Conservation (phyloP, 2,888 invertebrate species). For the Drosophila anceps region DNA sequence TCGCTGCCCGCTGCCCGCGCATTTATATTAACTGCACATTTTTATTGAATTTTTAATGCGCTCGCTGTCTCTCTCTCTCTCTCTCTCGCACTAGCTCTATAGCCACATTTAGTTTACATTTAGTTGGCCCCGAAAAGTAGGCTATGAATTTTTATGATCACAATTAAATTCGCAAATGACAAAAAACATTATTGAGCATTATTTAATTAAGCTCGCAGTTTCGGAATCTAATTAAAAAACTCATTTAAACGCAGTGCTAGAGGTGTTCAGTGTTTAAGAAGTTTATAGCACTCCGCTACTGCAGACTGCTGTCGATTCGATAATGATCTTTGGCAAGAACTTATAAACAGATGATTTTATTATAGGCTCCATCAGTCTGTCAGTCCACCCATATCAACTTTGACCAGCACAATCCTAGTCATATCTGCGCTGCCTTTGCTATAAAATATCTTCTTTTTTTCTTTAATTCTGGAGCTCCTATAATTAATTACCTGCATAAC, state of each 20-base stretch:
- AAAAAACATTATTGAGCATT: slow-evolving; percentile 36
- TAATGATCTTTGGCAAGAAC: neutral
- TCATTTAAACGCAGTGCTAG: neutral
- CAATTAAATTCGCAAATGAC: slow-evolving; percentile 48
- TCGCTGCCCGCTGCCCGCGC: neutral
- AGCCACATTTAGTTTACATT: slow-evolving; percentile 25
- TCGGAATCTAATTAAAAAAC: slow-evolving; percentile 43
- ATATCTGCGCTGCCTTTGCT: neutral
- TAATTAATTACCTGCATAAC: neutral
- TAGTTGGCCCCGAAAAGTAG: slow-evolving; percentile 47
- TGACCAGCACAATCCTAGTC: too few relatives aligned
- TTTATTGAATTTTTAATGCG: slow-evolving; percentile 72
- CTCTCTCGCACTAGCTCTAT: neutral
- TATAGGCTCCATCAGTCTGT: too few relatives aligned
- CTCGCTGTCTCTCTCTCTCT: neutral
- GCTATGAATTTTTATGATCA: slow-evolving; percentile 58
- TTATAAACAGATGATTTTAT: neutral
- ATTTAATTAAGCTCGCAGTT: slow-evolving; percentile 23
- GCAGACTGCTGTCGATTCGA: too few relatives aligned
- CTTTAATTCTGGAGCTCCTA: too few relatives aligned
- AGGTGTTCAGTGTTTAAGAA: neutral
- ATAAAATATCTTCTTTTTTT: neutral
- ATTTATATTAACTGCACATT: slow-evolving; percentile 62
- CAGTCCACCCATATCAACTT: neutral
- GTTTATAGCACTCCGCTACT: too few relatives aligned